Percentiles rank a stretch among this genome's conserved stretches.
Conservation (phyloP, 2,797 vertebrate species). For the Alauda arvensis region DNA sequence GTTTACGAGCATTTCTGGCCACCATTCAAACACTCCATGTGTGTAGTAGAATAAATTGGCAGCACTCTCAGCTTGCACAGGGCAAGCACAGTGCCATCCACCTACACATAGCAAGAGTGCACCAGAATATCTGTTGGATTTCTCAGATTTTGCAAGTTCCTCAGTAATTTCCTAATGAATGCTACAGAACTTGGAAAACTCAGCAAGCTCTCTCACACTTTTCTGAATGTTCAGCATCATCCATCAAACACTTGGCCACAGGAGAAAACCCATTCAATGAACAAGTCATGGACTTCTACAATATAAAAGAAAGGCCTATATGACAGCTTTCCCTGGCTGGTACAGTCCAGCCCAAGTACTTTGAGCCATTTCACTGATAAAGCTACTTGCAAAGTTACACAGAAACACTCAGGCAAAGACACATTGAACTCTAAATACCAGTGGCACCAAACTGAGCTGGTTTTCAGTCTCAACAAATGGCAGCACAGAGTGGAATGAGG, state of each 20-base stretch:
- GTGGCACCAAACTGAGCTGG: not conserved
- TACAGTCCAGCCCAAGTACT: not conserved
- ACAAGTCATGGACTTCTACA: not conserved
- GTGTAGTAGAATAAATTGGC: not conserved
- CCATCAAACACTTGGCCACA: not conserved
- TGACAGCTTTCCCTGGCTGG: not conserved
- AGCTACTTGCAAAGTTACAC: not conserved
- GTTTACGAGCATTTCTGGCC: not conserved
- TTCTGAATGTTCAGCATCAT: not conserved
- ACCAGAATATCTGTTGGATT: not conserved
- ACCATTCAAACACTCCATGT: not conserved
- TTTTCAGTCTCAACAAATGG: not conserved
- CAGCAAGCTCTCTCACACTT: not conserved
- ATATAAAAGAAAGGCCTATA: not conserved
- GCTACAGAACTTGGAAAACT: not conserved
- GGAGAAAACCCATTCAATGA: not conserved
- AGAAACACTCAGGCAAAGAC: not conserved
- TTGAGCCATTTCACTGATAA: not conserved
- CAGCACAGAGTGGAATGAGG: not conserved
- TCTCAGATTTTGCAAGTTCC: not conserved
- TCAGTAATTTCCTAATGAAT: constrained; percentile 10
- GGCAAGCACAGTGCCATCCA: constrained; percentile 3
- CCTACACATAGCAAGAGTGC: not conserved
- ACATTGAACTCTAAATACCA: not conserved
- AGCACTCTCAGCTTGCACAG: not conserved